A percentile compares a stretch with the other conserved stretches of the same genome.
Conservation (phyloP, 1,140 invertebrate genomes). For the Frieseomelitta varia region DNA sequence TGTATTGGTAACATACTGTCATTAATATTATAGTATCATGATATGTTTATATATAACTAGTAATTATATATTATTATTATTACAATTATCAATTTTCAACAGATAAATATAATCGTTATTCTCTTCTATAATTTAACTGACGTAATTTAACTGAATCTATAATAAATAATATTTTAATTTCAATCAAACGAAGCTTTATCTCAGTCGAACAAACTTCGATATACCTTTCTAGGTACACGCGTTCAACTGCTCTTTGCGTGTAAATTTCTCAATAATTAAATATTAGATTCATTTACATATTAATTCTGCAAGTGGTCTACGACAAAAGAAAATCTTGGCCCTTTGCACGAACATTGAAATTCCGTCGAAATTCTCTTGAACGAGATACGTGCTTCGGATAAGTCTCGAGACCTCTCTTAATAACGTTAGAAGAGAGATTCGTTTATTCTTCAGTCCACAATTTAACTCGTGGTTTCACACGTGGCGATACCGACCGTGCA, state of each 20-base stretch:
- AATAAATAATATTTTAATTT: too few species aligned
- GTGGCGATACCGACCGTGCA: background rate
- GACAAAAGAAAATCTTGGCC: background rate
- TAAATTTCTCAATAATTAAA: background rate
- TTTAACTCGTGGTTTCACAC: background rate
- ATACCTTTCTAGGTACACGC: background rate
- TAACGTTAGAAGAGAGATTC: background rate
- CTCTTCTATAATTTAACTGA: too few species aligned
- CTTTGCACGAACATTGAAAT: background rate
- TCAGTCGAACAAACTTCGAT: too few species aligned
- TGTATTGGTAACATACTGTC: too few species aligned
- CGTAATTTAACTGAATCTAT: too few species aligned
- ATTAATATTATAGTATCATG: too few species aligned
- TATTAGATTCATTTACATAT: background rate
- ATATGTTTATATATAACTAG: too few species aligned
- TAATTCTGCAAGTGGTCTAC: background rate
- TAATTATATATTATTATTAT: too few species aligned
- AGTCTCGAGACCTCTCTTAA: background rate
- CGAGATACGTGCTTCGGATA: conserved; percentile 5
- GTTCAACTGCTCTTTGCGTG: background rate
- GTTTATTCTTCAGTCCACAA: background rate
- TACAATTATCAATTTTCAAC: too few species aligned
- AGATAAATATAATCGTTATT: too few species aligned
- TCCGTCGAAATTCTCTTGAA: background rate
- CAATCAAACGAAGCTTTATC: too few species aligned